Conservation (phyloP, 2,113 vertebrate genomes). For the Dicaeum eximium region DNA sequence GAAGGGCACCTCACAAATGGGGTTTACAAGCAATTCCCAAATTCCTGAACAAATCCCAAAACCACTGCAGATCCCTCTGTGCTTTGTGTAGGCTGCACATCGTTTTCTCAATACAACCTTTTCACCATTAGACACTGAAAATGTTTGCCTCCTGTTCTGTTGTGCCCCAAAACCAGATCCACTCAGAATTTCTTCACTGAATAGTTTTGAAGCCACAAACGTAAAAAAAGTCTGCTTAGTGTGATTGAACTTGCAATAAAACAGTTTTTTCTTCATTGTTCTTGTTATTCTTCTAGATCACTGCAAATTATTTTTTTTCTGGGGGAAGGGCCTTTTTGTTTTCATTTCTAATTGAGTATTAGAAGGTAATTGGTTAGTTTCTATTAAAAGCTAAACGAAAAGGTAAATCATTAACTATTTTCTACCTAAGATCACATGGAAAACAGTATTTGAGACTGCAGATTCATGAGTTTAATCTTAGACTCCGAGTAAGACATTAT, state of each 20-base stretch:
- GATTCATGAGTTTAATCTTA: constrained; percentile 12
- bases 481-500: not conserved
- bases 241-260: not conserved
- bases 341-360: not conserved
- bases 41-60: not conserved
- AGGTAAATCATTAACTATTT: not conserved
- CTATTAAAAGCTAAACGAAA: not conserved
- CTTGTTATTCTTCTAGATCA: not conserved
- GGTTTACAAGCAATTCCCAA: not conserved
- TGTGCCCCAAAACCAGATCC: not conserved
- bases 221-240: not conserved
- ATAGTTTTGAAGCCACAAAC: not conserved
- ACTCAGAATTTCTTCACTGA: not conserved
- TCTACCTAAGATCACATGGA: not conserved
- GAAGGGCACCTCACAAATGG: not conserved
- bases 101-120: accelerated
- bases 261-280: not conserved
- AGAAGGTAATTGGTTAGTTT: not conserved
- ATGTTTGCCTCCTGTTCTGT: not conserved
- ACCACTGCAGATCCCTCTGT: not conserved
- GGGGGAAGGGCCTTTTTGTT: not conserved
- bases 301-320: not conserved
- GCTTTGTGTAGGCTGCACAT: not conserved
- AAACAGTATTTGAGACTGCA: not conserved
- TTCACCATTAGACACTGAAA: not conserved